These are phyloP conservation scores for Odontamblyopus lacepedii DNA, from an alignment of 2,797 vertebrate species.

Conservation along the genomic window DNA sequence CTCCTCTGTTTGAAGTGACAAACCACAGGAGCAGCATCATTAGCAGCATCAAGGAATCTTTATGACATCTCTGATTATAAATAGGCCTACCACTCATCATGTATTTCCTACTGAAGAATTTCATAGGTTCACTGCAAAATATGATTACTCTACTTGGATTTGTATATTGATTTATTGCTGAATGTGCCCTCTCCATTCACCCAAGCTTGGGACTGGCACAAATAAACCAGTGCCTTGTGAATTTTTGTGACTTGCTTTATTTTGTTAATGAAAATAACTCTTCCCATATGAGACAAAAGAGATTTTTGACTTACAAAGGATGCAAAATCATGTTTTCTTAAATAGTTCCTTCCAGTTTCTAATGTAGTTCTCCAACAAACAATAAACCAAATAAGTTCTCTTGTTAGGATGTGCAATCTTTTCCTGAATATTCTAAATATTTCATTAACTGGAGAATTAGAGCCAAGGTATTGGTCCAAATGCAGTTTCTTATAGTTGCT, in stretches of 20 bases:
- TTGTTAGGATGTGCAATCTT: not conserved
- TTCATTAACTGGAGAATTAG: not conserved
- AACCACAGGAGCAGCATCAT: slow-evolving; percentile 31
- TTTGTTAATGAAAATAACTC: not conserved
- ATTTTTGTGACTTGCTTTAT: not conserved
- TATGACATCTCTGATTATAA: not conserved
- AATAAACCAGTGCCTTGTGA: not conserved
- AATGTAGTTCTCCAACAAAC: not conserved
- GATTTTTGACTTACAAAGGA: not conserved
- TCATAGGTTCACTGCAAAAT: not conserved
- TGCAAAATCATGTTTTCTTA: not conserved
- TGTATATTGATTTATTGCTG: not conserved
- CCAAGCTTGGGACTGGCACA: not conserved
- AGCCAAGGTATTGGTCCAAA: not conserved
- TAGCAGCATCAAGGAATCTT: slow-evolving; percentile 4
- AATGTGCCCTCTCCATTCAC: not conserved
- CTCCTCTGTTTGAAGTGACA: slow-evolving; percentile 41
- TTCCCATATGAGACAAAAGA: not conserved
- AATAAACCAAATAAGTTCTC: not conserved
- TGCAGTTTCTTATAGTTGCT: slow-evolving; percentile 14
- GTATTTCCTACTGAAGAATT: not conserved
- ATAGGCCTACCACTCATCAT: not conserved
- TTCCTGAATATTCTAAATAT: not conserved
- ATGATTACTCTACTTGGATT: not conserved
- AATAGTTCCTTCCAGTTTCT: not conserved